These are phyloP conservation scores for Liasis olivaceus DNA, from an alignment of 2,797 vertebrate species.

Conservation along the genomic window DNA sequence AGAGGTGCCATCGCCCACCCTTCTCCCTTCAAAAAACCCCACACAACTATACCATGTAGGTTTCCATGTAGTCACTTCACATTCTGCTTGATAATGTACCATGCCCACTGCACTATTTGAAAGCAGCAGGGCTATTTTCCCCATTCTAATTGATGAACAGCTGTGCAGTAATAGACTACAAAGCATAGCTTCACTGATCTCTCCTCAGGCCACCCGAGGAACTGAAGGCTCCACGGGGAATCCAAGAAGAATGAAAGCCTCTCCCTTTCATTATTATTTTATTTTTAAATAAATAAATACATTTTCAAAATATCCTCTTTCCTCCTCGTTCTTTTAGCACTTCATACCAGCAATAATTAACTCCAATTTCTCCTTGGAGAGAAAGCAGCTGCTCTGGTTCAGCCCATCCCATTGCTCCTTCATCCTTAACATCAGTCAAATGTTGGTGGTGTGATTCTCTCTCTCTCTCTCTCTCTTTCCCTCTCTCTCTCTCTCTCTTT, in stretches of 20 bases:
- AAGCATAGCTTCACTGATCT: conserved; percentile 69
- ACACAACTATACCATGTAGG: conserved; percentile 43
- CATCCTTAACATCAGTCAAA: conserved; percentile 39
- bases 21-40: conserved; percentile 23
- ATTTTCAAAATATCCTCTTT: conserved; percentile 20
- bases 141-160: conserved; percentile 71
- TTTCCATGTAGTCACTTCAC: conserved; percentile 65
- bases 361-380: conserved; percentile 37
- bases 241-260: conserved; percentile 47
- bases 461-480: not conserved
- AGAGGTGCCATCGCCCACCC: conserved; percentile 35
- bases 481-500: not conserved
- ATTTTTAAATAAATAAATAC: not conserved
- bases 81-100: conserved; percentile 62
- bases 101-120: conserved; percentile 55
- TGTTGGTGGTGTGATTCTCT: conserved; percentile 5
- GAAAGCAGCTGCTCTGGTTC: conserved; percentile 27
- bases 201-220: conserved; percentile 73
- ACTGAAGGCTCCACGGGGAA: conserved; percentile 66
- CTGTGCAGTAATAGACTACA: conserved; percentile 73
- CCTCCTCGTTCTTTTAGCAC: not conserved
- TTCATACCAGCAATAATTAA: conserved; percentile 35
- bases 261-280: conserved; percentile 11
- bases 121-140: conserved; percentile 70
- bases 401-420: conserved; percentile 29